Conservation (phyloP, 1,140 invertebrate genomes). For the Penaeus japonicus region DNA sequence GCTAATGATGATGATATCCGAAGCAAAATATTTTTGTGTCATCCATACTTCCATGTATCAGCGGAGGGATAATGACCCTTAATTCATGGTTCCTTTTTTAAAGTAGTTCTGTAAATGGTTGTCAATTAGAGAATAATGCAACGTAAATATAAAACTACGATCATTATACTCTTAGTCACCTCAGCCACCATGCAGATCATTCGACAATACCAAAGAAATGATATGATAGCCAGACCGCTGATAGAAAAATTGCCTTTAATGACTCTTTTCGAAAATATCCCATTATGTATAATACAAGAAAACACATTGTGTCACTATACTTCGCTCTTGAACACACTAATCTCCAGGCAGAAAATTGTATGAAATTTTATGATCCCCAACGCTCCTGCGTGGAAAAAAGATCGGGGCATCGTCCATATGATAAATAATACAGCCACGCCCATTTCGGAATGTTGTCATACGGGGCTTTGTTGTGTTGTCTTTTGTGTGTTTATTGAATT, state of each 20-base stretch:
- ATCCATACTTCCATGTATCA: no score
- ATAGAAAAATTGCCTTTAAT: conserved; percentile 15
- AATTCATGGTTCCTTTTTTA: no score
- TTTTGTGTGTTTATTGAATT: conserved; percentile 28
- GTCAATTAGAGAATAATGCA: background rate
- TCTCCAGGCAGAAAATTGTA: background rate
- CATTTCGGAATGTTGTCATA: background rate
- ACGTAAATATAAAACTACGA: background rate
- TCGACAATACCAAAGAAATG: background rate
- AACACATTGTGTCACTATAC: background rate
- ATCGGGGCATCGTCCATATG: background rate
- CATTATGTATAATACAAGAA: background rate
- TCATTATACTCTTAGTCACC: background rate
- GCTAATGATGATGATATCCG: no score
- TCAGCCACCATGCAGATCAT: conserved; percentile 6
- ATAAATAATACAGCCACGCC: conserved; percentile 10
- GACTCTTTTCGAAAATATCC: background rate
- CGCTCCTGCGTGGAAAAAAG: background rate
- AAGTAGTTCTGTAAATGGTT: no score
- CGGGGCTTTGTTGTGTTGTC: background rate
- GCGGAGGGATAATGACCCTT: no score
- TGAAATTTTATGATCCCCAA: background rate
- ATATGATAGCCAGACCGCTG: conserved; percentile 10
- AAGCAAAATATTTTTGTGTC: no score
- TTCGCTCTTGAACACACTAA: background rate